Conservation (phyloP, 2,888 invertebrate genomes). For the Chrysolina haemoptera region DNA sequence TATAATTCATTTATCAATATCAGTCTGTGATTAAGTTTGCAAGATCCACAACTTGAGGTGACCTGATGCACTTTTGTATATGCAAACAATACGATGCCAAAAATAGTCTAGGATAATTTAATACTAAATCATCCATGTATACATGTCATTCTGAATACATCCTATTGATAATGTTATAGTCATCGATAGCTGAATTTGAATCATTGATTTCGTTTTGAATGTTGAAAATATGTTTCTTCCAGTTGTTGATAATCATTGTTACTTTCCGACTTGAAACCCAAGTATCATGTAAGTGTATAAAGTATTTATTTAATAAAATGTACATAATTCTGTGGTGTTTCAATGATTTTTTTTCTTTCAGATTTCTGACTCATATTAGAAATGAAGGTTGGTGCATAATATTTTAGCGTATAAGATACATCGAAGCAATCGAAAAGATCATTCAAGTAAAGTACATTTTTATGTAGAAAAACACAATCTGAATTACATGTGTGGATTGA, state of each 20-base stretch:
- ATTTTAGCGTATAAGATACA: too few species aligned
- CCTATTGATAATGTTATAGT: constrained; percentile 54
- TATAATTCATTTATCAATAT: too few species aligned
- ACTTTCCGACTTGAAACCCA: constrained; percentile 58
- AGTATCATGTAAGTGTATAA: constrained; percentile 65
- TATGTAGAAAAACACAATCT: too few species aligned
- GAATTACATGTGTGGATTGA: too few species aligned
- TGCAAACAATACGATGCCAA: constrained; percentile 30
- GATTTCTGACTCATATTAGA: too few species aligned
- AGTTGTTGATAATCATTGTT: constrained; percentile 55
- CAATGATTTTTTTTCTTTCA: constrained; percentile 17
- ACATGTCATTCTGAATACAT: constrained; percentile 61
- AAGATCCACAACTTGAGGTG: too few species aligned
- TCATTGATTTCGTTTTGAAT: constrained; percentile 38
- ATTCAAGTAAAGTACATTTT: too few species aligned
- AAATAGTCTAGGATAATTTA: constrained; percentile 20
- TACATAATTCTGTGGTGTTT: constrained; percentile 50
- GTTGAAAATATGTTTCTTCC: constrained; percentile 40
- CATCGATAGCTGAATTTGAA: constrained; percentile 37
- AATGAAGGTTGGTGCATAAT: too few species aligned
- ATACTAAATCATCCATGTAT: constrained; percentile 60
- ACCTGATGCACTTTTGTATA: constrained; percentile 18
- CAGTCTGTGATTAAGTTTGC: too few species aligned
- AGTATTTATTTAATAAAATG: constrained; percentile 68
- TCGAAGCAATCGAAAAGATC: too few species aligned